Conservation (phyloP, 2,113 vertebrate genomes). For the Silurus glanis region DNA sequence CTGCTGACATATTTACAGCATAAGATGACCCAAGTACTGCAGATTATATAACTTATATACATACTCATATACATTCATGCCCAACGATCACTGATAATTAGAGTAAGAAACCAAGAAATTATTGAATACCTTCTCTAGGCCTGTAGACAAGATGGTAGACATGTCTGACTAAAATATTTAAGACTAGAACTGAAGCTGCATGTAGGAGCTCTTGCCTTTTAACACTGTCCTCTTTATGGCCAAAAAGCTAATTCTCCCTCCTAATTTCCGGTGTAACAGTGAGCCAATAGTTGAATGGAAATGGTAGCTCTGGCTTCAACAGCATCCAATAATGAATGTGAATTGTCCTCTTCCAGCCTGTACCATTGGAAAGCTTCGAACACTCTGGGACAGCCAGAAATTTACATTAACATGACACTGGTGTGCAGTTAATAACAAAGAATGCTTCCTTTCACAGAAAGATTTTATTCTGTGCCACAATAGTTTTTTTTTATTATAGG, state of each 20-base stretch:
- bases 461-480: neutral
- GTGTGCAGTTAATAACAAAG: neutral
- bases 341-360: neutral
- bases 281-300: neutral
- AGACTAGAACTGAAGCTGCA: neutral
- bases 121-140: neutral
- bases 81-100: neutral
- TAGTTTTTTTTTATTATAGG: no score
- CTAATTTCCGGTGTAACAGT: neutral
- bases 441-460: neutral
- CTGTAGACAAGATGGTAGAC: neutral
- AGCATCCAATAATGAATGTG: neutral
- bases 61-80: neutral
- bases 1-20: neutral
- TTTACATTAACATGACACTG: neutral
- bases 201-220: neutral
- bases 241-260: neutral
- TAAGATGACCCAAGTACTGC: neutral
- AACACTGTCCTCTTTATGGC: neutral
- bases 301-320: neutral
- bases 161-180: neutral
- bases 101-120: neutral
- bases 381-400: neutral
- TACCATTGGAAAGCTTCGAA: neutral
- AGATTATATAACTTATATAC: neutral